Evolutionary conservation across 2,113 vertebrate genomes (phyloP).

Genomic region (Donacobius atricapilla): DNA sequence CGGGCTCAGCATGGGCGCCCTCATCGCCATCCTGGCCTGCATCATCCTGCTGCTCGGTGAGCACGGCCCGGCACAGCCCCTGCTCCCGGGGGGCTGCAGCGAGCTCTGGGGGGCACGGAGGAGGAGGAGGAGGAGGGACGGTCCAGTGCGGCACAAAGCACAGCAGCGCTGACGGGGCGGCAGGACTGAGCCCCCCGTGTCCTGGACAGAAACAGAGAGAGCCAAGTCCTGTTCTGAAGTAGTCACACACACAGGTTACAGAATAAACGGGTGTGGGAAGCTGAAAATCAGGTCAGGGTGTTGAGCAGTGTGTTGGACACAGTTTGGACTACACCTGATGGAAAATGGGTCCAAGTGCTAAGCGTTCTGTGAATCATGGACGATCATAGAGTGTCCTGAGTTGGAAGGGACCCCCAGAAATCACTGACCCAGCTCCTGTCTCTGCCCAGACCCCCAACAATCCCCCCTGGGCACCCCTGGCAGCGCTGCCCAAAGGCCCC

Average conservation of each 20-base stretch:
- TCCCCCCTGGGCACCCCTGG: background rate
- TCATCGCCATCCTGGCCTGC: slow-evolving; percentile 96
- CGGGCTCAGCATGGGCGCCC: slow-evolving; percentile 97
- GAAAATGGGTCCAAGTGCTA: background rate
- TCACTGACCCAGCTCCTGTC: fast-evolving
- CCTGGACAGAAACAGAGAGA: background rate
- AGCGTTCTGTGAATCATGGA: background rate
- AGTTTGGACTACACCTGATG: background rate
- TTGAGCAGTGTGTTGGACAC: background rate
- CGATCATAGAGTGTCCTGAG: background rate
- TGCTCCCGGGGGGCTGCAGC: too few species aligned
- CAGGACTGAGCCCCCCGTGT: background rate
- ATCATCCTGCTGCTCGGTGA: slow-evolving; percentile 90
- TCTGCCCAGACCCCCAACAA: background rate
- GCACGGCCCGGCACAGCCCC: background rate
- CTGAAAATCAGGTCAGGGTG: background rate
- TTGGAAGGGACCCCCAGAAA: fast-evolving
- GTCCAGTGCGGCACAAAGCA: fast-evolving
- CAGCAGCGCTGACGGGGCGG: background rate
- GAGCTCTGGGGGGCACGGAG: too few species aligned
- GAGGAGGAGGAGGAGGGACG: background rate
- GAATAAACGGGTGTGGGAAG: background rate
- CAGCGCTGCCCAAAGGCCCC: background rate
- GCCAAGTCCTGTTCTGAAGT: background rate
- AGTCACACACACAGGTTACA: background rate